Base-by-base conservation (phyloP, 2,797 vertebrate species). In the Poeciliopsis infans region DNA sequence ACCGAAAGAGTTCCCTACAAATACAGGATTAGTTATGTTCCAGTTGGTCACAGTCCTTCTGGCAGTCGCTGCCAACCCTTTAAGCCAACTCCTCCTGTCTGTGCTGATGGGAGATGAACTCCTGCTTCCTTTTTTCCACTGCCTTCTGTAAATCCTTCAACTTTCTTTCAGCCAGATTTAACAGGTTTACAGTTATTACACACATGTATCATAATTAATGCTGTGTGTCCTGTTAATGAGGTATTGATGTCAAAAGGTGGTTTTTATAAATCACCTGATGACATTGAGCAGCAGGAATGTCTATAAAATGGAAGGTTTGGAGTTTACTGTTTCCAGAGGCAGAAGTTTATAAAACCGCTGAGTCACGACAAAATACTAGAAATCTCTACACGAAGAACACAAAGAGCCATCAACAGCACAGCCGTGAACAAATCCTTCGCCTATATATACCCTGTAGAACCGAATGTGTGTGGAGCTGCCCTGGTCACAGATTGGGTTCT, bases 361-460 rank as follows among this genome's bases (percentile, higher is more conserved):
- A 78, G 45, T 69, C 59, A 69, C 28, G 45, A 28, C 36, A 43
- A 25, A 66, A 36, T 47, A 55, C 64, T 70, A 68, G 78, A 81
- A 85, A 86, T 85, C 75, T 71, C 69, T 78, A 73, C 81, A 79
- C 83, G 31, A 72, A 70, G 33, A 59, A 13, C 51, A 25, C 66
- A 86, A 82, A 83, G 80, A 85, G 84, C 41, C 87, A 81, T 90
- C 87, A 83, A 70, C 86, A 83, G 83, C 82, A 36, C 77, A 71
- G 64, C 81, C 33, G n/a, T 84, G 86, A 76, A 20, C 70, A 23
- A 53, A 83, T 72, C 64, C 97, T 95, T 97, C 96, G 96, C 96
- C 96, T 96, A 97, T 97, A 97, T 94, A 97, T 98, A 98, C 97
- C 97, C 97, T 98, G 97, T 98, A 98, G 97, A 98, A 98, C 97